Percentiles rank a stretch among this genome's conserved stretches.
Conservation (phyloP, 2,888 invertebrate genomes). For the Xiphydria camelus region DNA sequence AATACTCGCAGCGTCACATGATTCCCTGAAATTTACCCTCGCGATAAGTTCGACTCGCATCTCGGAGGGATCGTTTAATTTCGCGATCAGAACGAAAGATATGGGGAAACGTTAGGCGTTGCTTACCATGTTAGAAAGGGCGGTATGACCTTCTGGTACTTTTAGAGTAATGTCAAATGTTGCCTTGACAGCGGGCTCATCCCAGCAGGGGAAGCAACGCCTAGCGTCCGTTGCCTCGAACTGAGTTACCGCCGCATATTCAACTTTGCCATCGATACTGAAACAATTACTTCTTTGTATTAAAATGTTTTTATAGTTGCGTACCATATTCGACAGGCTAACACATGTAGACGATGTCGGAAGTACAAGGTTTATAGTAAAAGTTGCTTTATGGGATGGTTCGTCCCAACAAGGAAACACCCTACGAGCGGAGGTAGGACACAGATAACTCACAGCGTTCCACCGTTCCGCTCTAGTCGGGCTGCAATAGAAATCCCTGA, state of each 20-base stretch:
- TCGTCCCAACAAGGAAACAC: conserved; percentile 67
- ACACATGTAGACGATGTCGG: conserved; percentile 49
- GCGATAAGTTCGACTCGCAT: no score
- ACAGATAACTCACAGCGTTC: conserved; percentile 59
- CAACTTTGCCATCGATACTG: conserved; percentile 73
- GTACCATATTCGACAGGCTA: conserved; percentile 63
- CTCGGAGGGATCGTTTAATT: no score
- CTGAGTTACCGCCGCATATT: conserved; percentile 87
- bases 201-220: conserved; percentile 96
- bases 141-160: conserved; percentile 80
- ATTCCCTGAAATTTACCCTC: no score
- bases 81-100: neutral
- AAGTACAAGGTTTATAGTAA: conserved; percentile 55
- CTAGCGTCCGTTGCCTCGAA: conserved; percentile 91
- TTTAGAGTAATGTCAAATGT: conserved; percentile 88
- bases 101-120: conserved; percentile 23
- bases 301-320: conserved; percentile 13
- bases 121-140: conserved; percentile 89
- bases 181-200: conserved; percentile 95
- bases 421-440: conserved; percentile 55
- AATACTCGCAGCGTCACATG: no score
- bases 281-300: conserved; percentile 36
- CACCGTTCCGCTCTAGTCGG: conserved; percentile 26
- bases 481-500: no score
- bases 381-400: conserved; percentile 62